A percentile compares a stretch with the other conserved stretches of the same genome.
phyloP scores from a whole-genome alignment of 37 sponge, comb jelly and placozoan genomes.

The Halichondria panicea region DNA sequence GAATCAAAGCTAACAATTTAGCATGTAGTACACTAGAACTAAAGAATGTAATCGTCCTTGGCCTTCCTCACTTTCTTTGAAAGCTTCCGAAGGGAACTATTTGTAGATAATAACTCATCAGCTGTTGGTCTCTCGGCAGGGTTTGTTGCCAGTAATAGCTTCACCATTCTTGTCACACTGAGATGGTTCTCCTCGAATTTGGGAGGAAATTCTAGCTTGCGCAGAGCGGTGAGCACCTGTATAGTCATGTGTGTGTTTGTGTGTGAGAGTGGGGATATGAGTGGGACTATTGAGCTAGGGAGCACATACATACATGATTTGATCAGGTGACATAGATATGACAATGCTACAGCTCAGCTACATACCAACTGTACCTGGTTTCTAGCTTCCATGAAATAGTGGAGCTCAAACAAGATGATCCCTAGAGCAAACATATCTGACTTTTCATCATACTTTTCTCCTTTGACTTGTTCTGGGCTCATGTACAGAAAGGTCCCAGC shows the following conservation, averaged over 20 bases:
- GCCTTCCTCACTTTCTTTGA: no score
- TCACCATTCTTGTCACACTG: slow-evolving; percentile 4
- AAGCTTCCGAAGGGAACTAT: no score
- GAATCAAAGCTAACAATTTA: no score
- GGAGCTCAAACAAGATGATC: slow-evolving; percentile 80
- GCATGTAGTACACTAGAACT: no score
- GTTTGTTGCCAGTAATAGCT: neutral
- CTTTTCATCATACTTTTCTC: slow-evolving; percentile 30
- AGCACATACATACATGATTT: neutral
- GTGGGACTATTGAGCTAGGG: no score
- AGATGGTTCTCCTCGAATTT: neutral
- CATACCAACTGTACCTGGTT: slow-evolving; percentile 6
- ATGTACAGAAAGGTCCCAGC: slow-evolving; percentile 78
- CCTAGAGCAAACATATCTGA: slow-evolving; percentile 85
- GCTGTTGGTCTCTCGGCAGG: slow-evolving; percentile 34
- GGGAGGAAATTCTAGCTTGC: slow-evolving; percentile 2
- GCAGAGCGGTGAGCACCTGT: slow-evolving; percentile 13
- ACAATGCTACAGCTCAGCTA: neutral
- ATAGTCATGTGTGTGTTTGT: neutral
- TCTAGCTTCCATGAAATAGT: slow-evolving; percentile 5
- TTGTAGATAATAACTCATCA: slow-evolving; percentile 10
- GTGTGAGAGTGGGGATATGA: no score
- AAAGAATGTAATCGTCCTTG: no score
- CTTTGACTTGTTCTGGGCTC: slow-evolving; percentile 90
- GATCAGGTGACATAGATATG: neutral